These are phyloP conservation scores for Imbricaverruca yamaguchii DNA, from an alignment of 2,888 invertebrate species.

Conservation along the genomic window DNA sequence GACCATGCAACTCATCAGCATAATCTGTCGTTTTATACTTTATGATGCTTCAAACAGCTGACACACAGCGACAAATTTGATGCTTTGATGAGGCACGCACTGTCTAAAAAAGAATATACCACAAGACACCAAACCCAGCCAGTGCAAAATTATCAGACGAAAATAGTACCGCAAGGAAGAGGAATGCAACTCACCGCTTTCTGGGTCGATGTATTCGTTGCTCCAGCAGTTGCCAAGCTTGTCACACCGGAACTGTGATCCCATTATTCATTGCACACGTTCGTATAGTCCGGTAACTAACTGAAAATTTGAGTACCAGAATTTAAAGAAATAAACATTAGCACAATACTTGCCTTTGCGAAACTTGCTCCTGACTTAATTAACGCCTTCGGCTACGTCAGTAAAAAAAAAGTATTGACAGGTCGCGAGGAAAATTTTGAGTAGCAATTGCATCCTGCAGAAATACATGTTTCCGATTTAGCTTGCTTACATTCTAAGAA, in stretches of 20 bases:
- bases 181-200: not conserved
- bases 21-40: no score
- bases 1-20: no score
- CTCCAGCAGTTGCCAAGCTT: not conserved
- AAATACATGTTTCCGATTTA: not conserved
- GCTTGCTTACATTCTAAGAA: not conserved
- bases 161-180: no score
- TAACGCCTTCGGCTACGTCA: no score
- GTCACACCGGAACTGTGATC: not conserved
- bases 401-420: not conserved
- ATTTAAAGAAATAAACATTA: not conserved
- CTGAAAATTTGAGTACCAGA: not conserved
- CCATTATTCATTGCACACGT: not conserved
- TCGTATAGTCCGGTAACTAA: not conserved
- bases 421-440: not conserved
- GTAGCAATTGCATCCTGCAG: not conserved
- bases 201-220: conserved; percentile 10
- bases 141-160: no score
- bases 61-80: no score
- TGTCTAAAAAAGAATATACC: not conserved
- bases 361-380: no score
- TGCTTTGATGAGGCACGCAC: not conserved
- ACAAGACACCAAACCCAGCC: no score
- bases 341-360: no score
- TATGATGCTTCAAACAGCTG: no score